Evolutionary conservation across 2,113 vertebrate species (phyloP).

Genomic region (Cyprichromis sp.): DNA sequence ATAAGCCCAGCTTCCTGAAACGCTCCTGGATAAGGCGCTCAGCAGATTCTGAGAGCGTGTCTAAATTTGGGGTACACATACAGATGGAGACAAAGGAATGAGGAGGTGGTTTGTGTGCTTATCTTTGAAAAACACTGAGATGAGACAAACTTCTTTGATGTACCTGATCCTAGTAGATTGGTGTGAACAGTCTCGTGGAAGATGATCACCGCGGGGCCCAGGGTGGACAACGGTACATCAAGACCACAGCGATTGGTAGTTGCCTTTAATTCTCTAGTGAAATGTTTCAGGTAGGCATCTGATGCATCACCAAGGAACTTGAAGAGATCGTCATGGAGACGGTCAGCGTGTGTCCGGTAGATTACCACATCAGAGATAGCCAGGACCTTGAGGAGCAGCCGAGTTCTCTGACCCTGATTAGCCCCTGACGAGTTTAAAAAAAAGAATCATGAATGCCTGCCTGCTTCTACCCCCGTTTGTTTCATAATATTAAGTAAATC

Average conservation of each 20-base stretch:
- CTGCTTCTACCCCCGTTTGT: neutral
- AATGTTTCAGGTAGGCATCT: conserved; percentile 95
- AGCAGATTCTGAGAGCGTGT: conserved; percentile 82
- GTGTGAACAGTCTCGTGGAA: conserved; percentile 99
- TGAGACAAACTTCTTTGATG: neutral
- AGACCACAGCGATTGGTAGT: conserved; percentile 94
- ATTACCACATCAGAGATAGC: conserved; percentile 95
- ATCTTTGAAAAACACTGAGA: neutral
- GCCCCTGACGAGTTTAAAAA: conserved; percentile 62
- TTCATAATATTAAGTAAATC: neutral
- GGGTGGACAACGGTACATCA: conserved; percentile 92
- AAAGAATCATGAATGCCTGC: neutral
- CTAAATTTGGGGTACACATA: conserved; percentile 45
- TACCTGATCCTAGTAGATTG: conserved; percentile 92
- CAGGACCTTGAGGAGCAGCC: conserved; percentile 93
- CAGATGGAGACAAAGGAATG: neutral
- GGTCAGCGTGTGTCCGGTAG: conserved; percentile 94
- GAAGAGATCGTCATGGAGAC: conserved; percentile 96
- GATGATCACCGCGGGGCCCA: conserved; percentile 94
- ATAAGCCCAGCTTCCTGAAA: conserved; percentile 89
- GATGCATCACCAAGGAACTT: conserved; percentile 98
- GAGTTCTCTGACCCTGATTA: conserved; percentile 91
- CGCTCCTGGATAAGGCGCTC: conserved; percentile 96
- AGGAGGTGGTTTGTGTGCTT: neutral
- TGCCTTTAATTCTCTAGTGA: conserved; percentile 93